Base-by-base conservation (phyloP, 2,888 invertebrate genomes). In the Polymixis flavicincta region DNA sequence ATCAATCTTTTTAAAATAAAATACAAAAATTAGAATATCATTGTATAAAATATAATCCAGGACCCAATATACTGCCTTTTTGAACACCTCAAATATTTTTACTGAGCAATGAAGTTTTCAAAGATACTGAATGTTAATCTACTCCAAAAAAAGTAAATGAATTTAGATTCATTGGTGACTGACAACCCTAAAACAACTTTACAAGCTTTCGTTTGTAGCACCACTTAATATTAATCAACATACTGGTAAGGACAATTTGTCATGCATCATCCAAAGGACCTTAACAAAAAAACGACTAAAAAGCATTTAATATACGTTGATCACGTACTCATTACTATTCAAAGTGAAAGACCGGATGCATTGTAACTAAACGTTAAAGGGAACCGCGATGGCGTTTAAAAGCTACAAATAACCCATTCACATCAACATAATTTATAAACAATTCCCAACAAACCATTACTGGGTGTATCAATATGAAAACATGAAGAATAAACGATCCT, bases 321-420 rank as follows among this genome's bases (percentile, higher is more conserved):
- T 88, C 92, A 91, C 91, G 91, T 91, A 79, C 86, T 82, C 88
- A 89, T 90, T 92, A 86, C 88, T 92, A 92, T 93, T 91, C 92
- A 78, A 83, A 86, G 85, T 89, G 89, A 90, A 92, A 89, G 84
- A 90, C 91, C 92, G 92, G 93, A 95, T 90, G 90, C 90, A 86
- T 89, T 88, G 83, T 89, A 85, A 88, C 85, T 83, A 91, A 91
- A 89, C 81, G 90, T 89, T 90, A 89, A 88, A 89, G 76, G 85
- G 78, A 82, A 80, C 87, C 88, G 85, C 90, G 89, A 90, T 85
- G 88, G 84, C 89, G 89, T 91, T 90, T 88, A 92, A 92, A 89
- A 88, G 87, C 83, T 88, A 93, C 92, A 92, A 93, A 93, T 93
- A 91, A 90, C 87, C 92, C 87, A 92, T 92, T 91, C 92, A 92